These are phyloP conservation scores for Drosophila mauritiana DNA, from an alignment of 1,140 invertebrate species.

Conservation along the genomic window DNA sequence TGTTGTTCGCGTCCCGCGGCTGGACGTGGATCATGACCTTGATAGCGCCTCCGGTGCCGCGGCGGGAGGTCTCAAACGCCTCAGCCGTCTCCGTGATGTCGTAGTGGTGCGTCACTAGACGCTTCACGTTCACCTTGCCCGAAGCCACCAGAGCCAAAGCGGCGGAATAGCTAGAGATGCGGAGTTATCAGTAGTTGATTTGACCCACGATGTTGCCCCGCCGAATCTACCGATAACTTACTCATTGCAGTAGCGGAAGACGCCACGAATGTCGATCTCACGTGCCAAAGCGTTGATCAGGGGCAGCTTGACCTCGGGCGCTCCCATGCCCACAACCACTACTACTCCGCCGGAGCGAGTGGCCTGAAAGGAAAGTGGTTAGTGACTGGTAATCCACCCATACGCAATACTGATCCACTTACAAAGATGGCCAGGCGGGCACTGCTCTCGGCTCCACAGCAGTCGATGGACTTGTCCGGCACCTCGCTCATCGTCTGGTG, in stretches of 20 bases:
- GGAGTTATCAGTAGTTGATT: slow-evolving; percentile 53
- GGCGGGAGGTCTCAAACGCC: slow-evolving; percentile 94
- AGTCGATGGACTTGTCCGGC: slow-evolving; percentile 94
- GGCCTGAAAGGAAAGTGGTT: slow-evolving; percentile 85
- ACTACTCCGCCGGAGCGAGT: slow-evolving; percentile 93
- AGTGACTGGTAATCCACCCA: too few species aligned
- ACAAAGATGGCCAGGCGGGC: slow-evolving; percentile 89
- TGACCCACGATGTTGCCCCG: too few species aligned
- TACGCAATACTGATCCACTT: slow-evolving; percentile 5
- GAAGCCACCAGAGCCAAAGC: slow-evolving; percentile 93
- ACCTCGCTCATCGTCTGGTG: slow-evolving; percentile 87
- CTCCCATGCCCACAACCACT: slow-evolving; percentile 94
- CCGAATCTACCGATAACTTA: slow-evolving; percentile 35
- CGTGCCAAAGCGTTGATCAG: slow-evolving; percentile 91
- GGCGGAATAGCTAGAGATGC: slow-evolving; percentile 88
- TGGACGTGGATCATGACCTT: slow-evolving; percentile 97
- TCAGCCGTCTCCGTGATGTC: slow-evolving; percentile 92
- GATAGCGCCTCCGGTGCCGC: slow-evolving; percentile 89
- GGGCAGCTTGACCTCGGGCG: slow-evolving; percentile 91
- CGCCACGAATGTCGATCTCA: slow-evolving; percentile 96
- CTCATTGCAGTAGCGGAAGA: slow-evolving; percentile 96
- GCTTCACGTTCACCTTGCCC: slow-evolving; percentile 93
- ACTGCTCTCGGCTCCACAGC: slow-evolving; percentile 92
- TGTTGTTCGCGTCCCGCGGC: slow-evolving; percentile 86
- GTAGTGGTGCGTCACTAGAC: slow-evolving; percentile 96